Base-by-base conservation (phyloP, 2,888 invertebrate genomes). In the Drosophila gaucha region DNA sequence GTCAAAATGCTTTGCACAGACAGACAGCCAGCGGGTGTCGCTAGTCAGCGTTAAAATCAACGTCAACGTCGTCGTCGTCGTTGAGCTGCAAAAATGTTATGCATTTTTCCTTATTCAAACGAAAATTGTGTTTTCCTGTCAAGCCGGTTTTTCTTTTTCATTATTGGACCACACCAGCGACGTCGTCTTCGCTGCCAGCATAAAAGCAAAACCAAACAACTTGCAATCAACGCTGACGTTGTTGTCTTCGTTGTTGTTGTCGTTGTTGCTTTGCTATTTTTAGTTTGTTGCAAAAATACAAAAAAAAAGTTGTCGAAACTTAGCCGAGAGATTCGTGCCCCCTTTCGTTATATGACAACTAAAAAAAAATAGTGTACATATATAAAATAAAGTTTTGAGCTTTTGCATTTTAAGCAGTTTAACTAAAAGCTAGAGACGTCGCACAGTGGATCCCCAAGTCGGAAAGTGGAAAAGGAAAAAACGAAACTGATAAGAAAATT, bases 71-170 rank as follows among this genome's bases (percentile, higher is more conserved):
- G 18, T 20, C 16, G 35, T 18, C 14, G 33, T 26, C 22, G 9
- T 50, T 5, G 49, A 54, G 43, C 57, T 65, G 55, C 75, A 54
- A 67, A 67, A 76, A 65, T 87, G 64, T 58, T 71, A 83, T 66
- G 75, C 65, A 80, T 80, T 84, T 83, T 83, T 80, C 78, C 82
- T 78, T 69, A 71, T 80, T 86, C 78, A 66, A 83, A 85, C 78
- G 71, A 83, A 86, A 83, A 86, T 80, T 66, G 87, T 67, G 67
- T 85, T 83, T 83, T 83, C 83, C 83, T 74, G 87, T 74, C 82
- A 76, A 85, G 82, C 83, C 85, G 87, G 83, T 83, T 83, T 84
- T 67, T 57, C 66, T 78, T 84, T 41, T 78, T 75, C 67, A 77
- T 72, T 86, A 80, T 72, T 82, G 84, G 84, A 82, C 84, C 82